Evolutionary conservation across 1,140 invertebrate genomes (phyloP), one percentile per base, ranked within the genome.

Genomic region (Ceratitis capitata): DNA sequence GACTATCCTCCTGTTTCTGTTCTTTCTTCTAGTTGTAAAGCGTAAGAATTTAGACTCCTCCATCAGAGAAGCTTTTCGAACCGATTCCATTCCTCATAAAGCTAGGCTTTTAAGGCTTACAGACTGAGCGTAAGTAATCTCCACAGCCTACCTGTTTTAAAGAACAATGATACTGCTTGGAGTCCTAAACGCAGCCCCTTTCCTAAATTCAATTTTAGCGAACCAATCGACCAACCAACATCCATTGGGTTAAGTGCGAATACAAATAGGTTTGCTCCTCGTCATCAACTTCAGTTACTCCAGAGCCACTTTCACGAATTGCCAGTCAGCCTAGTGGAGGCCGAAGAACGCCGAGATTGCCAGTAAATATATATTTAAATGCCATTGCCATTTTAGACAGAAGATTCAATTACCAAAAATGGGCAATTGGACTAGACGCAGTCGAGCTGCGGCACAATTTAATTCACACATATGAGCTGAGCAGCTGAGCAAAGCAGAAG

Each of bases 281-380:
- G 14, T 5, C 29, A 10, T 10, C 23, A 45, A 14, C 0, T 10
- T 6, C 39, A 78, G 14, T 78, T 45, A 23, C 39, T 42, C 19
- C 69, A 78, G 42, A 23, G 39, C 39, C 35, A 45, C 69, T 78
- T 45, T n/a, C n/a, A n/a, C n/a, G 32, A 78, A 78, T 45, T 45
- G 39, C 23, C 69, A 78, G 26, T 7, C 39, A 78, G 19, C 69
- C 69, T n/a, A n/a, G n/a, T n/a, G n/a, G n/a, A n/a, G 23, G n/a
- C 39, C 69, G 32, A 78, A 78, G 69, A 42, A 78, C 69, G 69
- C 39, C 26, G 45, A 47, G 39, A 78, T 35, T 23, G 39, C n/a
- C 35, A 42, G 69, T 42, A 78, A 78, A 78, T 78, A 78, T 78
- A 78, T 78, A 78, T 78, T 78, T 47, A 78, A 78, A 78, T 78